phyloP scores from a whole-genome alignment of 2,797 vertebrate species.

The Phoebastria nigripes region DNA sequence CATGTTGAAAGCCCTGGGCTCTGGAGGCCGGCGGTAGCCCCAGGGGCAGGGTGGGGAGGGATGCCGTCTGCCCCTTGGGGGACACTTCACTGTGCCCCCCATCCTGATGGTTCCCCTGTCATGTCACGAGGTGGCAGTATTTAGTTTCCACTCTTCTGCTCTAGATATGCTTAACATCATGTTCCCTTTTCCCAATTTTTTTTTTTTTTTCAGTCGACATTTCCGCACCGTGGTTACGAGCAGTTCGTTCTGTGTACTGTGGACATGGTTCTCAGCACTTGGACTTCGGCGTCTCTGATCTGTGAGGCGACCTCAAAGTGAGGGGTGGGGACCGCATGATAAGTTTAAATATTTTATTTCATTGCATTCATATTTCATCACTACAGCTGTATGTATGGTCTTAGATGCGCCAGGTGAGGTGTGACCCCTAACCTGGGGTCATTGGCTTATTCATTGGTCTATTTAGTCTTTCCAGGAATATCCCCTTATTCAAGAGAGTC shows the following conservation, averaged over 20 bases:
- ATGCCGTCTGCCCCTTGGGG: accelerated
- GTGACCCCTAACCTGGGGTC: background rate
- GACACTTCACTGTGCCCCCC: accelerated
- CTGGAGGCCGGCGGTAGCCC: accelerated
- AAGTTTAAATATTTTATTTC: background rate
- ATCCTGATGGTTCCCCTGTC: accelerated
- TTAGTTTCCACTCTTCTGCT: background rate
- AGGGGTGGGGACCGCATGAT: accelerated
- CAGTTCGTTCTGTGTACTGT: accelerated
- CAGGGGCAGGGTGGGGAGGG: too few relatives aligned
- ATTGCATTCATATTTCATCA: background rate
- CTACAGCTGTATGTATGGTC: background rate
- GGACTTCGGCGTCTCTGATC: accelerated
- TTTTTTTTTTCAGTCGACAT: background rate
- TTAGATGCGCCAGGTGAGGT: background rate
- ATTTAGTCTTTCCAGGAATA: background rate
- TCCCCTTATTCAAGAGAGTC: background rate
- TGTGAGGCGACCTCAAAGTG: background rate
- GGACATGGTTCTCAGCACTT: background rate
- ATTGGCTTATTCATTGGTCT: background rate
- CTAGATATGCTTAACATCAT: accelerated
- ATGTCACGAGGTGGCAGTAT: background rate
- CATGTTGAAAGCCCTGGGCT: accelerated
- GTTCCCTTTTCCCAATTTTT: background rate
- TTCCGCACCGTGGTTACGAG: background rate